Base-by-base conservation (phyloP, 2,888 invertebrate genomes). In the Palloptera scutellata region DNA sequence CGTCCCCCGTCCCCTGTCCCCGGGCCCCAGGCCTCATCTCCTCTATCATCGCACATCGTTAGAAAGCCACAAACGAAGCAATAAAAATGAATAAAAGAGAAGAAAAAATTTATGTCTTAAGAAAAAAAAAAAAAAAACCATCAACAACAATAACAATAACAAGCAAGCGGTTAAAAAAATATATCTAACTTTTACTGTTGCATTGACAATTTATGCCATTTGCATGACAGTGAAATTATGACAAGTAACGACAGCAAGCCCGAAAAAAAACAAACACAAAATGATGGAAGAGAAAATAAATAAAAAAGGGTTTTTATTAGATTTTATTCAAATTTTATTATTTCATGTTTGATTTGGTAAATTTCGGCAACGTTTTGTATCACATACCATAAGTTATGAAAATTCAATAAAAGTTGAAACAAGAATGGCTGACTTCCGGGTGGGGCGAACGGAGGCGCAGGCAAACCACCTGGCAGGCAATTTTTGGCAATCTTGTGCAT, bases 201-300 rank as follows among this genome's bases (percentile, higher is more conserved):
- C 48, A 48, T 48, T 48, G 48, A 8, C 48, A 48, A 48, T 48
- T 48, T 48, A 48, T 48, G 48, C 48, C 48, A 48, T 48, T n/a
- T 15, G 48, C 48, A 5, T 48, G 48, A 4, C 48, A 13, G 48
- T 48, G 10, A 48, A 48, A 48, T n/a, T 48, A 48, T 48, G 48
- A 48, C 48, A 48, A 48, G n/a, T 15, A 10, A 15, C 48, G 48
- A 11, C 48, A n/a, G 48, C 3, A 48, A 15, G 6, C 8, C n/a
- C 15, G 5, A 48, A n/a, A 12, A 48, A 48, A 48, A 48, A 30
- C 2, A 30, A 30, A 30, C 2, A 30, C 2, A 30, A 30, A 30
- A 30, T n/a, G n/a, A 30, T 6, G 6, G 30, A 30, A 30, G 30
- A 30, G 30, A 30, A 30, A 30, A 30, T 30, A 30, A 30, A 30